These are phyloP conservation scores for Steinernema scapterisci DNA, from an alignment of 2,888 invertebrate species.

Conservation along the genomic window DNA sequence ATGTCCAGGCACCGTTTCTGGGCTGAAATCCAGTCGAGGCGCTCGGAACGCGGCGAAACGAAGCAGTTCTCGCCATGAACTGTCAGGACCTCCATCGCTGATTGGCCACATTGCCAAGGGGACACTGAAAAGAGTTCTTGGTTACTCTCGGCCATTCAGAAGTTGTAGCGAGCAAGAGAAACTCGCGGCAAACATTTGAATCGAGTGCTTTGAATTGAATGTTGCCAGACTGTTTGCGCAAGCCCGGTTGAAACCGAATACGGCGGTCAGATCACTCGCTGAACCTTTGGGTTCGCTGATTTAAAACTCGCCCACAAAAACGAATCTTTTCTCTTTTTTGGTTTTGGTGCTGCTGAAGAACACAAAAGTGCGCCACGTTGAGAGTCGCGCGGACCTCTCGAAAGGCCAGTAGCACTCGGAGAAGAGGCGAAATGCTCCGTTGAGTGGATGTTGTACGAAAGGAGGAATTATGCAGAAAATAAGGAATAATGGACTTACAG, in stretches of 20 bases:
- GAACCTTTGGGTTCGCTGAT: not conserved
- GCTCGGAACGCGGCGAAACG: slow-evolving; percentile 50
- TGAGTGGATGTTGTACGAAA: not conserved
- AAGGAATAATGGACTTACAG: slow-evolving; percentile 41
- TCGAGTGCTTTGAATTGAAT: not conserved
- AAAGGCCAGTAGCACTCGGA: slow-evolving; percentile 10
- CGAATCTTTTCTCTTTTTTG: not conserved
- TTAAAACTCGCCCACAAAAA: not conserved
- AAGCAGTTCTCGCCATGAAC: slow-evolving; percentile 55
- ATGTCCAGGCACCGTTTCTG: slow-evolving; percentile 48
- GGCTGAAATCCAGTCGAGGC: slow-evolving; percentile 54
- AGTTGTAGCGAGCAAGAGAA: too few relatives aligned
- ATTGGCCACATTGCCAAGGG: slow-evolving; percentile 56
- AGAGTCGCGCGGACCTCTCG: not conserved
- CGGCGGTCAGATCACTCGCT: not conserved
- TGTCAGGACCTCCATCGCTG: slow-evolving; percentile 54
- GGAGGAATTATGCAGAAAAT: not conserved
- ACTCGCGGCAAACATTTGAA: not conserved
- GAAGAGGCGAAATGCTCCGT: not conserved
- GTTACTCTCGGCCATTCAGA: too few relatives aligned
- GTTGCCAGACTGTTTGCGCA: not conserved
- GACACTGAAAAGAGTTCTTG: slow-evolving; percentile 55
- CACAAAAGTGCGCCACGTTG: not conserved
- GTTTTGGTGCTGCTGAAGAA: not conserved
- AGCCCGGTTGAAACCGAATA: slow-evolving; percentile 12